Percentiles rank a stretch among this genome's conserved stretches.
These are phyloP conservation scores for Heliconius ethilla DNA, from an alignment of 2,888 invertebrate species.

Conservation along the genomic window DNA sequence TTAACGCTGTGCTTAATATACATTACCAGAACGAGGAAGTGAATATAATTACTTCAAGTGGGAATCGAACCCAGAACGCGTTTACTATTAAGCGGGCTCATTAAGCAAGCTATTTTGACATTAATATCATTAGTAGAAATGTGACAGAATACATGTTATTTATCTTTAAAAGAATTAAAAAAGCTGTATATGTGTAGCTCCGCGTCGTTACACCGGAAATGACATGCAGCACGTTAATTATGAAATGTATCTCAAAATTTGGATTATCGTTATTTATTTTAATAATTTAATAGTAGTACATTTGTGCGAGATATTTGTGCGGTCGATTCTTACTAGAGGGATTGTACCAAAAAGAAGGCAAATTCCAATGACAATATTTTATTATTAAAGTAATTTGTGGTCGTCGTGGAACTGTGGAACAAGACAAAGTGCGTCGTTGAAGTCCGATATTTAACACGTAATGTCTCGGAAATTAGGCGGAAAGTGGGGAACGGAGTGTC, in stretches of 20 bases:
- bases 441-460: not conserved
- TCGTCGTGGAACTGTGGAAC: not conserved
- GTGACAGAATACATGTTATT: not conserved
- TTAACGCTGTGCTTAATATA: too few relatives aligned
- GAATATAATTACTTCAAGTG: too few relatives aligned
- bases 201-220: slow-evolving; percentile 19
- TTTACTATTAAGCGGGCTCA: too few relatives aligned
- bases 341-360: too few relatives aligned
- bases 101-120: too few relatives aligned
- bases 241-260: slow-evolving; percentile 19
- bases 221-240: slow-evolving; percentile 26
- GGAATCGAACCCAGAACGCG: too few relatives aligned
- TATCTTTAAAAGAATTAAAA: not conserved
- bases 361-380: too few relatives aligned
- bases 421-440: not conserved
- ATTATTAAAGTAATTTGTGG: too few relatives aligned
- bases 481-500: not conserved
- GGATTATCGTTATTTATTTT: not conserved
- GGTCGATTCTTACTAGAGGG: not conserved
- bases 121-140: slow-evolving; percentile 1
- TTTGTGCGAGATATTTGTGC: not conserved
- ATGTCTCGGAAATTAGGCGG: not conserved
- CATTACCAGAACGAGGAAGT: too few relatives aligned
- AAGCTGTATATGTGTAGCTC: not conserved
- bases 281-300: not conserved